These are phyloP conservation scores for Pogonus chalceus DNA, from an alignment of 1,140 invertebrate genomes.

Conservation along the genomic window DNA sequence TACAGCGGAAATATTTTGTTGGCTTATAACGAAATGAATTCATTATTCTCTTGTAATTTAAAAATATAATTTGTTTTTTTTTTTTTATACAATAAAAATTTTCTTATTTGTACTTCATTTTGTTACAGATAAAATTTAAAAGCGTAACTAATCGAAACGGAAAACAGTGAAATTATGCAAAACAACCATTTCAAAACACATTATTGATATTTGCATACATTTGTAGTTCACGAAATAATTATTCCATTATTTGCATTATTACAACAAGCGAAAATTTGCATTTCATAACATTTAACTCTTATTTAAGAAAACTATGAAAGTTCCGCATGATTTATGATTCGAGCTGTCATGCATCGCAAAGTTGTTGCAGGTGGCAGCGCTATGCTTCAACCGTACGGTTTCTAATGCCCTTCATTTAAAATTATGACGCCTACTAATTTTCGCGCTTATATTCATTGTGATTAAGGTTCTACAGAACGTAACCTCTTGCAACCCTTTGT, in stretches of 20 bases:
- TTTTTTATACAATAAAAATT: too few relatives aligned
- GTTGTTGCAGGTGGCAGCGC: background rate
- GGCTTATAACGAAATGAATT: too few relatives aligned
- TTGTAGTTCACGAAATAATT: too few relatives aligned
- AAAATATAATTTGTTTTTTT: background rate
- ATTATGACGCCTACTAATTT: background rate
- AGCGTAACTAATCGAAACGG: too few relatives aligned
- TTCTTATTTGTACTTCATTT: too few relatives aligned
- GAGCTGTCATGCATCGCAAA: background rate
- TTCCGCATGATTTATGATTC: background rate
- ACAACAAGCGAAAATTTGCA: too few relatives aligned
- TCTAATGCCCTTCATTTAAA: background rate
- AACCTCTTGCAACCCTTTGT: too few relatives aligned
- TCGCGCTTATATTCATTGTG: background rate
- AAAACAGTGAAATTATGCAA: too few relatives aligned
- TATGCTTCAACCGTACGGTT: background rate
- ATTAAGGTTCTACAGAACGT: background rate
- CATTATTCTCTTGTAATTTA: background rate
- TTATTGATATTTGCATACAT: too few relatives aligned
- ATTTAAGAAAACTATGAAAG: background rate
- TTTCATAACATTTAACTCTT: background rate
- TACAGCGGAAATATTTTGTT: background rate
- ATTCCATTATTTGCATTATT: too few relatives aligned
- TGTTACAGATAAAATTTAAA: too few relatives aligned
- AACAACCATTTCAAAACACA: too few relatives aligned